Evolutionary conservation across 2,797 vertebrate species (phyloP).

Genomic region (Gastrophryne carolinensis): DNA sequence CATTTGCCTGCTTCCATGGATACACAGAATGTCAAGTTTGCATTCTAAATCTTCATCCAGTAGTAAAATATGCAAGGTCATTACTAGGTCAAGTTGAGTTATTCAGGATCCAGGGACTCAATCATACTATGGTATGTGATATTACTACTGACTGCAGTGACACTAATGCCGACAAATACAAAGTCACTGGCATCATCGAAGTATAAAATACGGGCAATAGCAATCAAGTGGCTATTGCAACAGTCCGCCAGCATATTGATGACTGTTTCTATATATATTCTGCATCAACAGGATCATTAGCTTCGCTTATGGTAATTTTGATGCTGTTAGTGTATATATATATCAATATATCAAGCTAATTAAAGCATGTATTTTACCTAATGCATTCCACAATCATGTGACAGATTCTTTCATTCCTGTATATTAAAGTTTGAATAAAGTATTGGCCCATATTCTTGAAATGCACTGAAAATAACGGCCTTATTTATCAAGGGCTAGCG

Average conservation of each 20-base stretch:
- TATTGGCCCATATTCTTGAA: too few species aligned
- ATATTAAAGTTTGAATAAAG: too few species aligned
- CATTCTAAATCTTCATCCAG: background rate
- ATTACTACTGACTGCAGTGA: slow-evolving; percentile 21
- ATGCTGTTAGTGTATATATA: too few species aligned
- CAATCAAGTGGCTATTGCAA: background rate
- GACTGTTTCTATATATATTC: background rate
- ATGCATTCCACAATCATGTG: too few species aligned
- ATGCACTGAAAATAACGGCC: too few species aligned
- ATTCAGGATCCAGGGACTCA: background rate
- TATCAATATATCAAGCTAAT: too few species aligned
- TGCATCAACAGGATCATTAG: background rate
- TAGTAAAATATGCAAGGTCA: slow-evolving; percentile 28
- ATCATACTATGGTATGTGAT: background rate
- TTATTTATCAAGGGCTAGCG: too few species aligned
- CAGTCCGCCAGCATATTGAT: background rate
- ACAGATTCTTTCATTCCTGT: too few species aligned
- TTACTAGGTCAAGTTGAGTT: slow-evolving; percentile 22
- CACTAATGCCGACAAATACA: slow-evolving; percentile 19
- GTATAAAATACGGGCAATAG: slow-evolving; percentile 2
- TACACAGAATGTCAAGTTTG: background rate
- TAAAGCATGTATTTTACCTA: too few species aligned
- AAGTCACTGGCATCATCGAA: background rate
- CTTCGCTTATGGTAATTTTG: background rate
- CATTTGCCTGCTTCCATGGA: background rate